Base-by-base conservation (phyloP, 2,113 vertebrate genomes). In the Amblyornis subalaris region DNA sequence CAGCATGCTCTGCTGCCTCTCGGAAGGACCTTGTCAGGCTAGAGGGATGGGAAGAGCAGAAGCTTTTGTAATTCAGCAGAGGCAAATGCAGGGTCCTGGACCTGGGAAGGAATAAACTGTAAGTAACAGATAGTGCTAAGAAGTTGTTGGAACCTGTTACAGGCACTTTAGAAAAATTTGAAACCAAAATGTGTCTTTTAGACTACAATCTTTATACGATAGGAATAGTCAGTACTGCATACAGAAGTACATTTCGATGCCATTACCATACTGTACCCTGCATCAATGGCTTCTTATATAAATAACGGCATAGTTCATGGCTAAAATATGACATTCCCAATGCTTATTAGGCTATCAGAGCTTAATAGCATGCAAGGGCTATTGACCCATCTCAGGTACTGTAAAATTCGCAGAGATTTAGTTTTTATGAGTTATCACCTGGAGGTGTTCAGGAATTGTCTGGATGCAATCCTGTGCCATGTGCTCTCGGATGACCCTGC, bases 241-340 rank as follows among this genome's bases (percentile, higher is more conserved):
- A 82, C 87, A 89, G 86, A 92, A 95, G 90, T 84, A 79, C 85
- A 81, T 94, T 96, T 58, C 65, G 38, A 20, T 35, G 35, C 8
- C 35, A 55, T 85, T 85, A 64, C 79, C 70, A 35, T 17, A 16
- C 44, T 70, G n/a, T 57, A 23, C 79, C 72, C 55, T 85, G 85
- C 94, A 96, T 79, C 84, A 82, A 44, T 61, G 85, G 3, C 20
- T 82, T 69, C 87, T 93, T 71, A 36, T 69, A 60, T 79, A 89
- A 65, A 65, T 85, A 91, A 74, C 76, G 44, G 21, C 18, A 31
- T 36, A 38, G 40, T 72, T 87, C 33, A 50, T 82, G 91, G 53
- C 50, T 89, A 96, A 95, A 95, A 60, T 67, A 58, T 20, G 57
- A 86, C 42, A 29, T 45, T 40, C 20, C 10, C 94, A 89, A 89